phyloP scores from a whole-genome alignment of 2,797 vertebrate species.

The Coracias cyanogaster region DNA sequence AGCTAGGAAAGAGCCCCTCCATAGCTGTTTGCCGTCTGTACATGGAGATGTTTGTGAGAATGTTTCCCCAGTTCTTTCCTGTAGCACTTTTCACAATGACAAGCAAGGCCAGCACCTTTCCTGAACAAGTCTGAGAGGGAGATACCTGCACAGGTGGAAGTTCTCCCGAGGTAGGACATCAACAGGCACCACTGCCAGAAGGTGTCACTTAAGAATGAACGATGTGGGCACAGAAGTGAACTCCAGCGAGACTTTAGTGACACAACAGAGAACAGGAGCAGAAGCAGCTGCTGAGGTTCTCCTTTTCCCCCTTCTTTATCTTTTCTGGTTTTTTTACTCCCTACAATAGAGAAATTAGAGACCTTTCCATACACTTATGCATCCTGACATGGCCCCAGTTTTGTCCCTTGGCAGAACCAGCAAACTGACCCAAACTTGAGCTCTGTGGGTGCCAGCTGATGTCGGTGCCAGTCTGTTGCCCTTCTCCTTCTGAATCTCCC shows the following conservation, averaged over 20 bases:
- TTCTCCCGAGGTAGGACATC: fast-evolving
- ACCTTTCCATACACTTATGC: fast-evolving
- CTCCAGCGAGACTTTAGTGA: background rate
- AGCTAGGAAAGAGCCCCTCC: background rate
- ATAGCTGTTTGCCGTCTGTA: background rate
- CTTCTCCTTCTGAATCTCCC: fast-evolving
- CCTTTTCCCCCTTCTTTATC: fast-evolving
- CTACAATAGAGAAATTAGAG: background rate
- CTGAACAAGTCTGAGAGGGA: background rate
- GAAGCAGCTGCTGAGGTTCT: background rate
- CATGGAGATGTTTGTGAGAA: background rate
- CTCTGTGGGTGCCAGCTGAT: too few relatives aligned
- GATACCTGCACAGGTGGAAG: background rate
- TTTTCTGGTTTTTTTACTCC: fast-evolving
- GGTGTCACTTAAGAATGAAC: background rate
- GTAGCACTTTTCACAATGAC: background rate
- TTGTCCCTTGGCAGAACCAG: background rate
- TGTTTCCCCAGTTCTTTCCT: fast-evolving
- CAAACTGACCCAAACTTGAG: background rate
- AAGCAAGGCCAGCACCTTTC: background rate
- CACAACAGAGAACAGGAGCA: fast-evolving
- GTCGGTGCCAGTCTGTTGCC: background rate
- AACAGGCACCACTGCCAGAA: background rate
- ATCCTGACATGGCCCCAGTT: background rate
- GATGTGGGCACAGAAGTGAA: background rate